Evolutionary conservation across 2,888 invertebrate species (phyloP).

Genomic region (Merodon equestris): DNA sequence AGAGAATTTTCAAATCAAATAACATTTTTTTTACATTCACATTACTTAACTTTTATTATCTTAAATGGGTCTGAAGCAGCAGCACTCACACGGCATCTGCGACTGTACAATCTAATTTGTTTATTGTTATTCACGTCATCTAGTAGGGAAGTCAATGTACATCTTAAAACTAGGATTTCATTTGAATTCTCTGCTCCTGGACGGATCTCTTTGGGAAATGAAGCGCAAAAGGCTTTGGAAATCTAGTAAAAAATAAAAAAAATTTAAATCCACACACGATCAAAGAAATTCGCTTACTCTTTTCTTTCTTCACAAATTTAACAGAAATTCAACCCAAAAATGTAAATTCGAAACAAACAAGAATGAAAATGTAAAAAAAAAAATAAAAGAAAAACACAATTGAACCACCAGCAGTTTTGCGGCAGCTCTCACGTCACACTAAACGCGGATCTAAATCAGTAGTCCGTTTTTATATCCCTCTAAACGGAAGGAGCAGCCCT

Average conservation of each 20-base stretch:
- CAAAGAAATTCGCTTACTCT: no score
- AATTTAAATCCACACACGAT: background rate
- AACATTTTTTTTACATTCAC: no score
- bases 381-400: conserved; percentile 3
- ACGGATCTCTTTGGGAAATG: no score
- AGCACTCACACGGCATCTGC: background rate
- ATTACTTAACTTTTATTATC: no score
- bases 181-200: conserved; percentile 2
- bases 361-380: background rate
- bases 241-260: conserved; percentile 1
- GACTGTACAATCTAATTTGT: conserved; percentile 47
- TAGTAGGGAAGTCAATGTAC: conserved; percentile 73
- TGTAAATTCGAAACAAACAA: background rate
- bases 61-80: no score
- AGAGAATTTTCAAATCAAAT: no score
- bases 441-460: background rate
- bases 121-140: conserved; percentile 74
- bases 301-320: no score
- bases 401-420: conserved; percentile 1
- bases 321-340: background rate
- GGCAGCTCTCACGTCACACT: conserved; percentile 13
- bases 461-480: conserved; percentile 41
- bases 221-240: conserved; percentile 22
- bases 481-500: conserved; percentile 1
- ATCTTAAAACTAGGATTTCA: conserved; percentile 38